Evolutionary conservation across 2,113 vertebrate genomes (phyloP).

Genomic region (Oenanthe melanoleuca): DNA sequence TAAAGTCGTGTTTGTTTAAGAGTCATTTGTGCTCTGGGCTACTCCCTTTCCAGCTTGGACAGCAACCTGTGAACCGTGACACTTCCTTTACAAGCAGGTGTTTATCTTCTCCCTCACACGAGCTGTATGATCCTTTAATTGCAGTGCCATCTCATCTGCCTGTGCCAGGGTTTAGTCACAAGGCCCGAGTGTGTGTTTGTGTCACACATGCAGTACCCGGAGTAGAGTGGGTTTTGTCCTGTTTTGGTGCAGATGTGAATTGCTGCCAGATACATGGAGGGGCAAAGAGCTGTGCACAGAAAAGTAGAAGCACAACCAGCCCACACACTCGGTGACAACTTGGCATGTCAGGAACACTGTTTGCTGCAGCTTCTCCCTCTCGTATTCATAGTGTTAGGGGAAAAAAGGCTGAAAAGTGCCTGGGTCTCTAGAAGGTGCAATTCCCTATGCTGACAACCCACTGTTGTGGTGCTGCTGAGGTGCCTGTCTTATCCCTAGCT

Average conservation of each 20-base stretch:
- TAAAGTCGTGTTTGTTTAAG: not conserved
- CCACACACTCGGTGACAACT: not conserved
- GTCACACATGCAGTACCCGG: not conserved
- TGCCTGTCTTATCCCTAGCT: not conserved
- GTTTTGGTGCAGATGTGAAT: not conserved
- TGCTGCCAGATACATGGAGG: fast-evolving
- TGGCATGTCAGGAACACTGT: not conserved
- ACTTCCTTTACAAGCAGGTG: not conserved
- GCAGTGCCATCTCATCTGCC: not conserved
- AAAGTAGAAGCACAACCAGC: not conserved
- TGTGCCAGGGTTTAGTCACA: fast-evolving
- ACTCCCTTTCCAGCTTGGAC: not conserved
- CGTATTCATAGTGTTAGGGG: not conserved
- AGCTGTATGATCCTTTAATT: not conserved
- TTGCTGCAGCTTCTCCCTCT: not conserved
- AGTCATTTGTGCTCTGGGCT: not conserved
- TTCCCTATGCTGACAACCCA: not conserved
- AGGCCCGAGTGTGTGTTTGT: not conserved
- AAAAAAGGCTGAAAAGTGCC: not conserved
- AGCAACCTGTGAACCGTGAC: not conserved
- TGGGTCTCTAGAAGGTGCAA: not conserved
- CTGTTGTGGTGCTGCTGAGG: not conserved
- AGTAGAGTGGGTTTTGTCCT: not conserved
- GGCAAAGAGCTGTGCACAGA: not conserved
- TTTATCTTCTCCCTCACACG: not conserved